These are phyloP conservation scores for Scatophagus argus DNA, from an alignment of 2,113 vertebrate genomes.

Conservation along the genomic window DNA sequence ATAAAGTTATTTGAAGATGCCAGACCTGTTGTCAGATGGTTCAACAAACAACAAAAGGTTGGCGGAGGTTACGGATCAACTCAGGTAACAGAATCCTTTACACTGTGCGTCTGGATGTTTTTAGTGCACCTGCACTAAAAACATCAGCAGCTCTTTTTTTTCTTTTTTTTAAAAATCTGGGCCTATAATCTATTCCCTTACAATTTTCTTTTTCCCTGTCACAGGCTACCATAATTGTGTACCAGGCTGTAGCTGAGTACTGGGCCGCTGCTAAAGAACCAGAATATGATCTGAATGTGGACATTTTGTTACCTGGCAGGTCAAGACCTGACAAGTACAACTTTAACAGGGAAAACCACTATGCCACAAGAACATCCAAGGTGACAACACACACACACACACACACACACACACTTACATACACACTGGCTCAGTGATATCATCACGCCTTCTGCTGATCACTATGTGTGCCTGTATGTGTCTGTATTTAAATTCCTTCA, in stretches of 20 bases:
- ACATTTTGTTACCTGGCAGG: constrained; percentile 79
- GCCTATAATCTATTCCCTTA: constrained; percentile 69
- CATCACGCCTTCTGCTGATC: too few relatives aligned
- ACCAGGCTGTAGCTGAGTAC: constrained; percentile 90
- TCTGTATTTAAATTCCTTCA: constrained; percentile 19
- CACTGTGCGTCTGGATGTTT: not conserved
- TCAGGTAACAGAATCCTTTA: constrained; percentile 79
- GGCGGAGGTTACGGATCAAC: constrained; percentile 89
- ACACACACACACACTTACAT: not conserved
- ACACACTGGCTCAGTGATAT: too few relatives aligned
- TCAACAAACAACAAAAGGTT: constrained; percentile 83
- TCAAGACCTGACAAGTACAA: not conserved
- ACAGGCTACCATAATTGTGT: constrained; percentile 77
- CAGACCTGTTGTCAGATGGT: constrained; percentile 82
- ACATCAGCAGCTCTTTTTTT: too few relatives aligned
- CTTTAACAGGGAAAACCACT: constrained; percentile 66
- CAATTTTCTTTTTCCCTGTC: constrained; percentile 45
- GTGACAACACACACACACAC: constrained; percentile 63
- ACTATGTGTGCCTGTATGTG: not conserved
- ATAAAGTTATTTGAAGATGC: constrained; percentile 67
- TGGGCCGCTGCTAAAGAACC: constrained; percentile 39
- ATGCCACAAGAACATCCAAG: constrained; percentile 75
- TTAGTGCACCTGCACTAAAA: not conserved
- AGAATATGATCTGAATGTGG: constrained; percentile 81
- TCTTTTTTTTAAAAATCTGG: constrained; percentile 60